Percentiles rank a stretch among this genome's conserved stretches.
phyloP scores from a whole-genome alignment of 2,797 vertebrate genomes.

The Salmo trutta region DNA sequence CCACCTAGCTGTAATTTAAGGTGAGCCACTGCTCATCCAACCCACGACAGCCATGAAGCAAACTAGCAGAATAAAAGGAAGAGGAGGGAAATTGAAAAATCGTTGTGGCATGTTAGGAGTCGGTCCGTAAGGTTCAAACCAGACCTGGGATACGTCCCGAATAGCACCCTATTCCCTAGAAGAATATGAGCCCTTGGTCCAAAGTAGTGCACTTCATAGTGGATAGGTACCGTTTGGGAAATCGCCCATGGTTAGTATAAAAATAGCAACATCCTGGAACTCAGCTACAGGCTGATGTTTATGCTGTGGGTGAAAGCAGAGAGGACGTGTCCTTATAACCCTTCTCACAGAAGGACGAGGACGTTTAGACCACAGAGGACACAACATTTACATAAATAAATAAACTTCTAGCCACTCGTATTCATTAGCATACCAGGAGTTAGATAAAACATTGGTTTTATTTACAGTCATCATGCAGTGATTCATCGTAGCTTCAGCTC shows the following conservation, averaged over 20 bases:
- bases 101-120: conserved; percentile 28
- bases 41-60: neutral
- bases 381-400: neutral
- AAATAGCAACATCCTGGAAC: too few species aligned
- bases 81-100: conserved; percentile 31
- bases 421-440: neutral
- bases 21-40: neutral
- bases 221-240: too few species aligned
- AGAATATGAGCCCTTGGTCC: too few species aligned
- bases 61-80: neutral
- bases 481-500: neutral
- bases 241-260: too few species aligned
- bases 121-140: conserved; percentile 24
- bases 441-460: neutral
- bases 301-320: too few species aligned
- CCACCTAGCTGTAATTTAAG: neutral
- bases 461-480: neutral
- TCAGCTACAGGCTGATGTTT: too few species aligned
- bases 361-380: neutral
- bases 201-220: too few species aligned
- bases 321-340: too few species aligned
- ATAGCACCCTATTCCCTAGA: conserved; percentile 9
- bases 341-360: too few species aligned
- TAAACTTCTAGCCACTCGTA: neutral
- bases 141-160: neutral